Conservation (phyloP, 2,888 invertebrate genomes). For the Coenonympha glycerion region DNA sequence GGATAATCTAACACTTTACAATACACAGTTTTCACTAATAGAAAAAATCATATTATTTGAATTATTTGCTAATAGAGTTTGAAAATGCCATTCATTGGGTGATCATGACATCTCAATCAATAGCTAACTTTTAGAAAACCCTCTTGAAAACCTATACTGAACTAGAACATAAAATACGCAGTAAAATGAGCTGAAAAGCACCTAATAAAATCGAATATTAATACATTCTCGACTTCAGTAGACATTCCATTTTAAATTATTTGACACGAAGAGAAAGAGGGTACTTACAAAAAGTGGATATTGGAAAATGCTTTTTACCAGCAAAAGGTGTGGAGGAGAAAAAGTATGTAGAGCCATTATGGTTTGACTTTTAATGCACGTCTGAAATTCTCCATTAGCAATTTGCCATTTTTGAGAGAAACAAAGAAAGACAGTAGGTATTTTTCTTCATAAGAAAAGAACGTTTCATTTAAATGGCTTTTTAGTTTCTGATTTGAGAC, state of each 20-base stretch:
- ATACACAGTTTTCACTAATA: too few species aligned
- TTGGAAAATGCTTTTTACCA: slow-evolving; percentile 2
- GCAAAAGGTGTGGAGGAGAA: slow-evolving; percentile 4
- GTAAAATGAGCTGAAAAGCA: neutral
- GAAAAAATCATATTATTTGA: too few species aligned
- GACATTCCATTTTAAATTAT: slow-evolving; percentile 6
- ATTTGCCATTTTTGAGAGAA: neutral
- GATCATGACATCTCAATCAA: too few species aligned
- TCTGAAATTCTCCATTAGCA: slow-evolving; percentile 5
- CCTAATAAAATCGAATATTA: neutral
- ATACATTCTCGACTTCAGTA: slow-evolving; percentile 1
- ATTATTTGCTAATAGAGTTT: too few species aligned
- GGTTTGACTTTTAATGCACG: slow-evolving; percentile 4
- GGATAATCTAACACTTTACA: too few species aligned
- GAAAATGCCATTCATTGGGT: too few species aligned
- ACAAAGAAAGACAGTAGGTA: neutral
- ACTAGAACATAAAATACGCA: neutral
- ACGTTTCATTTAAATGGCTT: neutral
- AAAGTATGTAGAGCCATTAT: slow-evolving; percentile 6
- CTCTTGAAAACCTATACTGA: too few species aligned
- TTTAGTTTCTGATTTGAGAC: neutral
- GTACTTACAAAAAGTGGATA: slow-evolving; percentile 4
- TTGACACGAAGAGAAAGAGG: slow-evolving; percentile 1
- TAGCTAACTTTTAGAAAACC: too few species aligned
- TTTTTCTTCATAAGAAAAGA: neutral